phyloP scores from a whole-genome alignment of 2,113 vertebrate species.

The Alligator mississippiensis region DNA sequence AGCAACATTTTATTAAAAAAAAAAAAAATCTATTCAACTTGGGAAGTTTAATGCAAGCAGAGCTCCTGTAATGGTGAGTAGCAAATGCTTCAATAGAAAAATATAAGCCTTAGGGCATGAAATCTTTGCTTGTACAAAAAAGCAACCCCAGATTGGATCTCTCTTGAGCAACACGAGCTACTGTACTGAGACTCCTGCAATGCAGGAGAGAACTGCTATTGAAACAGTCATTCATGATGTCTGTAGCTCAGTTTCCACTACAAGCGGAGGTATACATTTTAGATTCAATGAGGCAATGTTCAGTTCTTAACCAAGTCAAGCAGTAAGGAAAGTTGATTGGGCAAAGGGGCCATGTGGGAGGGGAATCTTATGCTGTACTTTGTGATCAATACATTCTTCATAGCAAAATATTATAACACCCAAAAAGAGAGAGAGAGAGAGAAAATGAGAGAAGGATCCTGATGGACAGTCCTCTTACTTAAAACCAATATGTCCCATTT shows the following conservation, averaged over 20 bases:
- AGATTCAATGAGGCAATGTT: background rate
- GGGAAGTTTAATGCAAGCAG: background rate
- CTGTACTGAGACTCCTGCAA: background rate
- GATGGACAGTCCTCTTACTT: background rate
- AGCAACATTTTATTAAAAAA: background rate
- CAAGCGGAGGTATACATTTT: background rate
- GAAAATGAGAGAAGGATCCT: background rate
- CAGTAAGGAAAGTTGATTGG: constrained; percentile 26
- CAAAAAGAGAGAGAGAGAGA: background rate
- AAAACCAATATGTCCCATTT: background rate
- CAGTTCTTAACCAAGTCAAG: background rate
- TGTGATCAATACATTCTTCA: background rate
- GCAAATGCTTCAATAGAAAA: background rate
- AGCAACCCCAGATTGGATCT: background rate
- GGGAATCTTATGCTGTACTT: background rate
- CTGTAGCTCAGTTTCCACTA: background rate
- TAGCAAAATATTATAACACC: background rate
- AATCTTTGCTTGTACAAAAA: too few relatives aligned
- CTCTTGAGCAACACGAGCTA: background rate
- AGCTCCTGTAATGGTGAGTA: background rate
- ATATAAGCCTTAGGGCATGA: background rate
- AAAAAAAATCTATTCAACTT: background rate
- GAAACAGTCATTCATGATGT: background rate
- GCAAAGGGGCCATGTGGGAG: background rate
- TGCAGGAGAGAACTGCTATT: background rate